Evolutionary conservation across 2,888 invertebrate species (phyloP), one percentile per base, ranked within the genome.

Genomic region (Heliconius hortense): DNA sequence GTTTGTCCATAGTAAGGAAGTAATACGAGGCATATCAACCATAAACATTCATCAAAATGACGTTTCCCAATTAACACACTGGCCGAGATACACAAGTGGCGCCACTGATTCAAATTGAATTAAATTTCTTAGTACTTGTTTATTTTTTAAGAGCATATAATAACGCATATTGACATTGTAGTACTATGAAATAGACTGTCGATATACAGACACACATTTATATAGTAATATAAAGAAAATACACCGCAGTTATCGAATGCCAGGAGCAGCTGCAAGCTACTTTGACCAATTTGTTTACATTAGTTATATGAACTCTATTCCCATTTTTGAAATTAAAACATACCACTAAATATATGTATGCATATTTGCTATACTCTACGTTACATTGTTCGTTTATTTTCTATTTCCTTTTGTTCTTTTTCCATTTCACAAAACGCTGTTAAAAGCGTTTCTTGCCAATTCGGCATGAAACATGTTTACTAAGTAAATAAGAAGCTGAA

Each of bases 31-130:
- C n/a, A 21, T 56, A 66, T 66, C 53, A 5, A 62, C 39, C 72
- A 59, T 53, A 62, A 72, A 73, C 70, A 75, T 76, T 81, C 79
- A 81, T 80, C 79, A 75, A 77, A 74, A 75, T 74, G 78, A 78
- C 79, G 77, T 76, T 75, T 76, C 26, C 68, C 80, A 81, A 81
- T 81, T 81, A 79, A 78, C 79, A 74, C 69, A 63, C 64, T 71
- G 73, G 21, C 76, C 60, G 56, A 69, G 26, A 66, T 69, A n/a
- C 35, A 24, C 43, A 8, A 10, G 10, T 71, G 66, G 59, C 69
- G 73, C 53, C 66, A 66, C 43, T 75, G 39, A 53, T 59, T 28
- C 28, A 31, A 53, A 56, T 53, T 69, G 24, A 76, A 70, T 66
- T 59, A 8, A 66, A 43, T 72, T 75, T 74, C 74, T 73, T 73